Evolutionary conservation across 2,113 vertebrate genomes (phyloP).

Genomic region (Pituophis catenifer): DNA sequence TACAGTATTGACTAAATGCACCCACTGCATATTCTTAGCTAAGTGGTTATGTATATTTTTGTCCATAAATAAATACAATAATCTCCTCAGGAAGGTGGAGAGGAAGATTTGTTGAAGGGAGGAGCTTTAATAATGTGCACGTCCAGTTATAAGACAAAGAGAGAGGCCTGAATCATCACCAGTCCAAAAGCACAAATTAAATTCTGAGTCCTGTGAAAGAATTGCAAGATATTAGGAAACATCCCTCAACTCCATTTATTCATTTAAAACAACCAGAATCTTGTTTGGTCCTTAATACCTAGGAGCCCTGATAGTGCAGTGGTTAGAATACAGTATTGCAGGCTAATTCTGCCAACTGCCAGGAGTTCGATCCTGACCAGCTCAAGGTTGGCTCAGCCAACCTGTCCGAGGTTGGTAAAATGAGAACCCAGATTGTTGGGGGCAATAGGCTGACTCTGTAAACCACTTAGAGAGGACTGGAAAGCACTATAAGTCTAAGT

Average conservation of each 20-base stretch:
- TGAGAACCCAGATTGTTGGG: not conserved
- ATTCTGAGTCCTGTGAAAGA: not conserved
- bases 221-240: not conserved
- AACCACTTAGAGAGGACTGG: not conserved
- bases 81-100: not conserved
- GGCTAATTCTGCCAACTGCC: not conserved
- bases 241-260: not conserved
- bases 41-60: not conserved
- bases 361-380: not conserved
- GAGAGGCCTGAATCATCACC: not conserved
- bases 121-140: not conserved
- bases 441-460: not conserved
- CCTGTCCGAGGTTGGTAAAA: not conserved
- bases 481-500: not conserved
- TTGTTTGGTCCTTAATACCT: not conserved
- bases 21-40: not conserved
- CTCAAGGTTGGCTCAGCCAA: not conserved
- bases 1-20: not conserved
- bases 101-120: no score
- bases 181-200: not conserved
- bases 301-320: not conserved
- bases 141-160: not conserved
- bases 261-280: not conserved
- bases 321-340: not conserved
- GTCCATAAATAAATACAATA: not conserved